These are phyloP conservation scores for Drosophila vallismaia DNA, from an alignment of 2,888 invertebrate species.

Conservation along the genomic window DNA sequence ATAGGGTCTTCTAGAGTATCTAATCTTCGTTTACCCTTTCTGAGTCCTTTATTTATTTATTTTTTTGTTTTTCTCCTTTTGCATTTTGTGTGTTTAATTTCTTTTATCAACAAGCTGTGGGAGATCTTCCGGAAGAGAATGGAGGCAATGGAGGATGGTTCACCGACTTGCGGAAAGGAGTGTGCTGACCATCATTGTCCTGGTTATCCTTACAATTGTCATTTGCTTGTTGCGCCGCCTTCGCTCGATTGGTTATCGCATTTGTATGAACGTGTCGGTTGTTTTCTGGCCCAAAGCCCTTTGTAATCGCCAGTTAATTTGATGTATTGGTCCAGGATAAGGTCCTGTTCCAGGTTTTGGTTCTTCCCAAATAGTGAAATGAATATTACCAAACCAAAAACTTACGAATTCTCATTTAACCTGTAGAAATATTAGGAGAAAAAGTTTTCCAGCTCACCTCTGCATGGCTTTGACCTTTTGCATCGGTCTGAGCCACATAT, in stretches of 20 bases:
- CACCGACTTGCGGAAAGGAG: slow-evolving; percentile 12
- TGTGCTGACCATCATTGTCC: slow-evolving; percentile 41
- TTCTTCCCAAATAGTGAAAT: too few relatives aligned
- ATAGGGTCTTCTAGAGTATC: neutral
- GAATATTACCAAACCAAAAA: neutral
- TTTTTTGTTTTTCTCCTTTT: slow-evolving; percentile 16
- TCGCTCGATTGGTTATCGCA: slow-evolving; percentile 33
- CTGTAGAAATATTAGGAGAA: too few relatives aligned
- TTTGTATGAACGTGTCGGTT: slow-evolving; percentile 10
- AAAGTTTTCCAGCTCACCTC: neutral
- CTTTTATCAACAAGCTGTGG: slow-evolving; percentile 67
- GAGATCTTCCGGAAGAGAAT: neutral
- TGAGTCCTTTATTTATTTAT: slow-evolving; percentile 22
- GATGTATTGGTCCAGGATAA: slow-evolving; percentile 31
- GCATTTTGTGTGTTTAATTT: slow-evolving; percentile 61
- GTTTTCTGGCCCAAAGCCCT: slow-evolving; percentile 42
- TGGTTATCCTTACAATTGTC: slow-evolving; percentile 74
- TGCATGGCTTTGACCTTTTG: slow-evolving; percentile 9
- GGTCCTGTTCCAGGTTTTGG: neutral
- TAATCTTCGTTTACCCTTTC: neutral
- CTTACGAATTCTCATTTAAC: too few relatives aligned
- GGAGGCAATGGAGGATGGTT: neutral
- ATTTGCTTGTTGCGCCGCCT: slow-evolving; percentile 71
- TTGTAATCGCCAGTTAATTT: slow-evolving; percentile 70
- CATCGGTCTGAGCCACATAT: slow-evolving; percentile 8